Evolutionary conservation across 1,140 invertebrate genomes (phyloP).

Genomic region (Leptopilina clavipes): DNA sequence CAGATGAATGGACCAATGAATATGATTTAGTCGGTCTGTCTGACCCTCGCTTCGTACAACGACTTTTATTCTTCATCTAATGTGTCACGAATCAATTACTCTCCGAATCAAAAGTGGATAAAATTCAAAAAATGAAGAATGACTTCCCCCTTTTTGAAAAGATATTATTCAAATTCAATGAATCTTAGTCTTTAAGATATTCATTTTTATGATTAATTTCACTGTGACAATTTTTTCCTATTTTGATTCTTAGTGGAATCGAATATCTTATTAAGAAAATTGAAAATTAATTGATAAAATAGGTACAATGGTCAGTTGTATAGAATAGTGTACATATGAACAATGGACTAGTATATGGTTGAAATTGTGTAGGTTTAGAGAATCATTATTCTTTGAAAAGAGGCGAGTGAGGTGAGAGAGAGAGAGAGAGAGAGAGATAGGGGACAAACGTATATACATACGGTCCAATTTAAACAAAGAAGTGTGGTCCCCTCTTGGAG

Average conservation of each 20-base stretch:
- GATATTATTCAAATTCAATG: too few species aligned
- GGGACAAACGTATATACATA: slow-evolving; percentile 59
- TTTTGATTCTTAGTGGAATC: too few species aligned
- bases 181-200: too few species aligned
- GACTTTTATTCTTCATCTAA: slow-evolving; percentile 47
- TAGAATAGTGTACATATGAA: neutral
- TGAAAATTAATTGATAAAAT: slow-evolving; percentile 7
- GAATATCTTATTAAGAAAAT: too few species aligned
- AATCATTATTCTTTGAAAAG: slow-evolving; percentile 49
- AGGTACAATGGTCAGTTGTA: too few species aligned
- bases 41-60: slow-evolving; percentile 37
- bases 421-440: slow-evolving; percentile 48
- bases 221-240: too few species aligned
- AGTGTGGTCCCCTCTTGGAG: slow-evolving; percentile 46
- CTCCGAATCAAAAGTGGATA: slow-evolving; percentile 57
- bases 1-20: slow-evolving; percentile 61
- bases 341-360: neutral
- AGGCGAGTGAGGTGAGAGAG: slow-evolving; percentile 46
- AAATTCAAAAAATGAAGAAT: slow-evolving; percentile 55
- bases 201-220: too few species aligned
- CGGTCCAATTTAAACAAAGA: slow-evolving; percentile 71
- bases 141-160: too few species aligned
- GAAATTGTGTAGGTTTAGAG: neutral
- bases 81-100: slow-evolving; percentile 60
- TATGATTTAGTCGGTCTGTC: slow-evolving; percentile 51